Conservation (phyloP, 2,113 vertebrate species). For the Hippocampus abdominalis region DNA sequence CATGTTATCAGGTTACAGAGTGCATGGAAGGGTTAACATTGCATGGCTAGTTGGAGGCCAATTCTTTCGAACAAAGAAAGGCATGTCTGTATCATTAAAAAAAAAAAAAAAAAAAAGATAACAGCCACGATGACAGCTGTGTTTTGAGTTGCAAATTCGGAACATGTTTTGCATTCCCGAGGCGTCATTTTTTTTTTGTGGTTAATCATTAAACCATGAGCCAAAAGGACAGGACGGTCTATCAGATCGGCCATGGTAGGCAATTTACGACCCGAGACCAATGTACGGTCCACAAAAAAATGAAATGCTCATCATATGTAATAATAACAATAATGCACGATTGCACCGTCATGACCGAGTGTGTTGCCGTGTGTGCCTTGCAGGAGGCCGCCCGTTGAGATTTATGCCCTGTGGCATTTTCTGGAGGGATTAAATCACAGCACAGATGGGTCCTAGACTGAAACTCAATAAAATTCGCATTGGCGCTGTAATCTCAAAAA, state of each 20-base stretch:
- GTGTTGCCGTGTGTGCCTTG: background rate
- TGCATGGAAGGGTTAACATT: too few relatives aligned
- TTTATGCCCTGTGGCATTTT: background rate
- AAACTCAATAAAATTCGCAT: background rate
- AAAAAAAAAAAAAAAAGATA: background rate
- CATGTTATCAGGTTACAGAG: too few relatives aligned
- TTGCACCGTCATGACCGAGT: background rate
- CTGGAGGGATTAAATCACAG: background rate
- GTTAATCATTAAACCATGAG: background rate
- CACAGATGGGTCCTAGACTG: background rate
- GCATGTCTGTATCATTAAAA: background rate
- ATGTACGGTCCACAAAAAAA: background rate
- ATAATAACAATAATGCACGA: background rate
- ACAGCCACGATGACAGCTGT: background rate
- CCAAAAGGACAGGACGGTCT: too few relatives aligned
- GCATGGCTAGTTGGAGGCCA: too few relatives aligned
- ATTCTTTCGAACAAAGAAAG: background rate
- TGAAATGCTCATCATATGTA: background rate
- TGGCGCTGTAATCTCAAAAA: background rate
- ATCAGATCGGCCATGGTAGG: too few relatives aligned
- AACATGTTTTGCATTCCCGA: slow-evolving; percentile 23
- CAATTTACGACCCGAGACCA: background rate
- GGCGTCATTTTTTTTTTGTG: background rate
- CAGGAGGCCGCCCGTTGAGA: background rate
- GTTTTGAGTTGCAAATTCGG: slow-evolving; percentile 27